Percentiles rank a stretch among this genome's conserved stretches.
Conservation (phyloP, 2,113 vertebrate genomes). For the Ochotona curzoniae region DNA sequence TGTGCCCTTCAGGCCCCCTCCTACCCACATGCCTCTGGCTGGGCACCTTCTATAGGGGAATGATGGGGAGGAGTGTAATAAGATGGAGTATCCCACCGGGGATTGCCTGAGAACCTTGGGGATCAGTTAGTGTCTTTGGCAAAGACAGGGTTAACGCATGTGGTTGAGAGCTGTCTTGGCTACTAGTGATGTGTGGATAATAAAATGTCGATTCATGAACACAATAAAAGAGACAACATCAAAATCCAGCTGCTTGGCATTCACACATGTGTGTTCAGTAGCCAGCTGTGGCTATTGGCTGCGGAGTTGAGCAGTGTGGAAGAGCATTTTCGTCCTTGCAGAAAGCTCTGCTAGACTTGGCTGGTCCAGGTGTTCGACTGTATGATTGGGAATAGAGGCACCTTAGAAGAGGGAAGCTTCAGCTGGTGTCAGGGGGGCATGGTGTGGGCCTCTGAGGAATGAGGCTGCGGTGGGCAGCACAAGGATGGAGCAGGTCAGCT, state of each 20-base stretch:
- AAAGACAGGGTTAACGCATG: constrained; percentile 2
- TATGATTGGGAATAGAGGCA: background rate
- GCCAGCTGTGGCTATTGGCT: background rate
- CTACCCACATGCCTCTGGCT: background rate
- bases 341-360: background rate
- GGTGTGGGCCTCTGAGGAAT: background rate
- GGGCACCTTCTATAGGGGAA: background rate
- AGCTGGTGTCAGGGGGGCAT: background rate
- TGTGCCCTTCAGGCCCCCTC: background rate
- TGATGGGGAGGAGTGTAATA: background rate
- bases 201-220: background rate
- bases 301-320: background rate
- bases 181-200: background rate
- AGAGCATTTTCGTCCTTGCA: background rate
- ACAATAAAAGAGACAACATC: background rate
- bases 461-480: background rate
- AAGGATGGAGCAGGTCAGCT: too few species aligned
- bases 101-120: background rate
- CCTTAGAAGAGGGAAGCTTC: background rate
- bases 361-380: background rate
- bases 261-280: background rate
- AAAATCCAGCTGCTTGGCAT: background rate
- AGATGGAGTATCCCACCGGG: background rate
- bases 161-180: background rate
- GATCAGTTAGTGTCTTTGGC: background rate